A percentile compares a stretch with the other conserved stretches of the same genome.
Conservation (phyloP, 2,888 invertebrate genomes). For the Steinernema carpocapsae region DNA sequence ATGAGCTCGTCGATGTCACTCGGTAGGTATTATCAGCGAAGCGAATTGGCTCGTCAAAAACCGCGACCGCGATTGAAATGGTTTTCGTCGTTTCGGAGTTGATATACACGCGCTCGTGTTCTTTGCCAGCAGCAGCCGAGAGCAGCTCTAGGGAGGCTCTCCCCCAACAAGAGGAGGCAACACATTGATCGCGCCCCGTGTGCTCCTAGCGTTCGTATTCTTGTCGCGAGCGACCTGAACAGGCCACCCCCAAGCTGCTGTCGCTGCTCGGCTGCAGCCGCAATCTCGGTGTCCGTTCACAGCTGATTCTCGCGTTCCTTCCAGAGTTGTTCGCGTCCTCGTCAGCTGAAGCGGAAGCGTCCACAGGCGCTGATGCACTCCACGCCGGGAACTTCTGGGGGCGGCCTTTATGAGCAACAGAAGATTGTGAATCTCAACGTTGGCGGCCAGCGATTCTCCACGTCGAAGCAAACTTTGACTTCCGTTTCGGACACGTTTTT, state of each 20-base stretch:
- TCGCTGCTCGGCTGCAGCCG: background rate
- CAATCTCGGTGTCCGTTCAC: background rate
- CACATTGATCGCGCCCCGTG: too few relatives aligned
- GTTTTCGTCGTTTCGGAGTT: too few relatives aligned
- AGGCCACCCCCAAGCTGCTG: background rate
- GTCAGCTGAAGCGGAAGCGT: background rate
- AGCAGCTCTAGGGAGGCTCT: too few relatives aligned
- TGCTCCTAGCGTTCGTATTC: slow-evolving; percentile 7
- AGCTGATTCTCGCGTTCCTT: slow-evolving; percentile 13
- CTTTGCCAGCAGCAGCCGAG: too few relatives aligned
- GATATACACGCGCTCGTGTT: too few relatives aligned
- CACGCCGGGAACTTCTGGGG: background rate
- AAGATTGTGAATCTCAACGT: slow-evolving; percentile 88
- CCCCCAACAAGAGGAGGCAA: too few relatives aligned
- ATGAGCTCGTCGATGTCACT: too few relatives aligned
- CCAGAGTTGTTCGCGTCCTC: background rate
- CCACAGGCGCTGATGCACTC: background rate
- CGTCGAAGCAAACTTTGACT: slow-evolving; percentile 75
- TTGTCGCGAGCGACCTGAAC: slow-evolving; percentile 27
- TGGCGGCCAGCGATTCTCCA: slow-evolving; percentile 89
- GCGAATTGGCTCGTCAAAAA: too few relatives aligned
- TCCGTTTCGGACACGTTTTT: slow-evolving; percentile 98
- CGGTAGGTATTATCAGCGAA: too few relatives aligned
- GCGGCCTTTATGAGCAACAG: background rate
- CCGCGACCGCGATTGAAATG: too few relatives aligned